Conservation (phyloP, 2,797 vertebrate species). For the Hapalemur alaotrensis region DNA sequence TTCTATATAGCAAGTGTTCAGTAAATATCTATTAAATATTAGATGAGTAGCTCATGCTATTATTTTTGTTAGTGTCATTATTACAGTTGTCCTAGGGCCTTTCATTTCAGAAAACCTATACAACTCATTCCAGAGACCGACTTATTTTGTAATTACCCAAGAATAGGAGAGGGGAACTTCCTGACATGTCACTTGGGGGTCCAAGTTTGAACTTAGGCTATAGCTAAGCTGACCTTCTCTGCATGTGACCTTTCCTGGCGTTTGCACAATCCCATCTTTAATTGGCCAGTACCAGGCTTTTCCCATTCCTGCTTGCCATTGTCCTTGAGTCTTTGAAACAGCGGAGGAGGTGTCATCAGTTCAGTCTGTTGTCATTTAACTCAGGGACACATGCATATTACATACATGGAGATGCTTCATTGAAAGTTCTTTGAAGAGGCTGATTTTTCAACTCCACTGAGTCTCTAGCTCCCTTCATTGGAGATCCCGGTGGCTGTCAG, state of each 20-base stretch:
- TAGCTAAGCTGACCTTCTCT: constrained; percentile 44
- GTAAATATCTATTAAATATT: background rate
- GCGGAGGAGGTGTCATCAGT: constrained; percentile 45
- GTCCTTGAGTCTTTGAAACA: constrained; percentile 54
- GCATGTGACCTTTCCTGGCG: constrained; percentile 50
- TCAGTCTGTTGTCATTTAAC: constrained; percentile 56
- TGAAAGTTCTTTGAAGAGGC: constrained; percentile 56
- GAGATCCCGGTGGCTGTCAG: background rate
- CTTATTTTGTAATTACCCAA: constrained; percentile 47
- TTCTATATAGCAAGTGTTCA: constrained; percentile 14
- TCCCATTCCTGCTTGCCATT: constrained; percentile 53
- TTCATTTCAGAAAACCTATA: constrained; percentile 42
- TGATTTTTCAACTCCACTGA: constrained; percentile 5
- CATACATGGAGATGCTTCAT: background rate
- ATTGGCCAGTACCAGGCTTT: constrained; percentile 45
- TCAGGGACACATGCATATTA: background rate
- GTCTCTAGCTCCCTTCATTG: background rate
- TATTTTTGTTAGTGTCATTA: constrained; percentile 32
- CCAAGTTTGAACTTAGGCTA: constrained; percentile 48
- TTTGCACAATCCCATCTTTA: constrained; percentile 64
- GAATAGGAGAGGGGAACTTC: background rate
- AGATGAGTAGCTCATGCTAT: background rate
- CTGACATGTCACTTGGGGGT: constrained; percentile 58
- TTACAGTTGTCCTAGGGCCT: background rate
- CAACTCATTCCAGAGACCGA: constrained; percentile 8